Evolutionary conservation across 2,888 invertebrate genomes (phyloP).

Genomic region (Cerceris rybyensis): DNA sequence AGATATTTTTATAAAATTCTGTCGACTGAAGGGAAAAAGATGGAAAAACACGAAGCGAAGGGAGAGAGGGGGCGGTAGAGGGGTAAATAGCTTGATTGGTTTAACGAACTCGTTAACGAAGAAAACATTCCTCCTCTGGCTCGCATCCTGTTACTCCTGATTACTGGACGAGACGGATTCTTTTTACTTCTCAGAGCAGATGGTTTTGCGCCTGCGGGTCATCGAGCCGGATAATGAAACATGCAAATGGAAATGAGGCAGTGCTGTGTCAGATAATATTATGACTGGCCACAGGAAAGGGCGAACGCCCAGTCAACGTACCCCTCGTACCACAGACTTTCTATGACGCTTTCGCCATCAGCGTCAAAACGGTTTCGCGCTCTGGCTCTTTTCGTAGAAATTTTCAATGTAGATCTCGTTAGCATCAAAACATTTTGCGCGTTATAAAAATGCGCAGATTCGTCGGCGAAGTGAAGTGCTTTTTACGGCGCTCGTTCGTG

Average conservation of each 20-base stretch:
- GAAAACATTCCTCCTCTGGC: constrained; percentile 46
- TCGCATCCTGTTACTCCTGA: constrained; percentile 59
- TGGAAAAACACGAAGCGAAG: too few relatives aligned
- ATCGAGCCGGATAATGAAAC: constrained; percentile 76
- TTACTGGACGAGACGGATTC: constrained; percentile 56
- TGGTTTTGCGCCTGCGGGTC: constrained; percentile 67
- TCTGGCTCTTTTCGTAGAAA: constrained; percentile 41
- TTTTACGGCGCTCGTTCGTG: constrained; percentile 6
- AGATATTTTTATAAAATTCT: too few relatives aligned
- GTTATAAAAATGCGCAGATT: constrained; percentile 20
- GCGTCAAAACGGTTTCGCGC: constrained; percentile 55
- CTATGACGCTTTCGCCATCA: constrained; percentile 53
- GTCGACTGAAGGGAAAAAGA: not conserved
- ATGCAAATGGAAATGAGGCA: constrained; percentile 76
- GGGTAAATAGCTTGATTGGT: constrained; percentile 54
- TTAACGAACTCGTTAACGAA: constrained; percentile 56
- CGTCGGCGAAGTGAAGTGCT: constrained; percentile 11
- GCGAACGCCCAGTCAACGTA: constrained; percentile 55
- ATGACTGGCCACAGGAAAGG: constrained; percentile 70
- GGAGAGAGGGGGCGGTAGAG: constrained; percentile 24
- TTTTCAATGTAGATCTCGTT: constrained; percentile 58
- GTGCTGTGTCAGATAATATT: constrained; percentile 77
- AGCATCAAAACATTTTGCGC: constrained; percentile 50
- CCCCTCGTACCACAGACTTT: constrained; percentile 47
- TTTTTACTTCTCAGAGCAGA: constrained; percentile 55